Evolutionary conservation across 2,888 invertebrate species (phyloP).

Genomic region (Lochmaea capreae): DNA sequence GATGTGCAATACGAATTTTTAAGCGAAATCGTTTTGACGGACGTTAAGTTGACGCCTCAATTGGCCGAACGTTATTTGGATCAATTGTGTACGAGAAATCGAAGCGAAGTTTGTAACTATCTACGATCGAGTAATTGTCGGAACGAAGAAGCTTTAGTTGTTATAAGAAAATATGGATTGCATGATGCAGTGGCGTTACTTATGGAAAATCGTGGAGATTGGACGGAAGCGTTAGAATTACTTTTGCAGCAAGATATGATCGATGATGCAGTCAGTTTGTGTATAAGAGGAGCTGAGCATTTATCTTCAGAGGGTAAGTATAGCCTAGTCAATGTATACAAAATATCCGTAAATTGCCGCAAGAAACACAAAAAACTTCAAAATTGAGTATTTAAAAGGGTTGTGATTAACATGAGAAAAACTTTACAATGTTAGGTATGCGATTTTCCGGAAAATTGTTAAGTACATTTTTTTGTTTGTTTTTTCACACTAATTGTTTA

Average conservation of each 20-base stretch:
- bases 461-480: too few species aligned
- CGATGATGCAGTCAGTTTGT: conserved; percentile 63
- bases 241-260: conserved; percentile 65
- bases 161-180: conserved; percentile 73
- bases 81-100: conserved; percentile 72
- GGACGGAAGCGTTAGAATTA: conserved; percentile 77
- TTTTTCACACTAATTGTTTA: too few species aligned
- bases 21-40: conserved; percentile 67
- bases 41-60: conserved; percentile 63
- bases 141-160: conserved; percentile 73
- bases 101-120: conserved; percentile 66
- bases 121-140: conserved; percentile 69
- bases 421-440: too few species aligned
- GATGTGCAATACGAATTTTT: conserved; percentile 70
- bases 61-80: conserved; percentile 73
- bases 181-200: conserved; percentile 78
- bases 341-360: too few species aligned
- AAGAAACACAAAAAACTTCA: too few species aligned
- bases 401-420: too few species aligned
- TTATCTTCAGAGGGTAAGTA: conserved; percentile 60
- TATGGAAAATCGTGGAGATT: conserved; percentile 80
- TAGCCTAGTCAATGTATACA: too few species aligned
- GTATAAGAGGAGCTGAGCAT: conserved; percentile 66
- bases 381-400: too few species aligned
- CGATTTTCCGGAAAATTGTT: too few species aligned